A percentile compares a stretch with the other conserved stretches of the same genome.
Evolutionary conservation across 2,797 vertebrate species (phyloP).

Genomic region (Yasuhikotakia modesta): DNA sequence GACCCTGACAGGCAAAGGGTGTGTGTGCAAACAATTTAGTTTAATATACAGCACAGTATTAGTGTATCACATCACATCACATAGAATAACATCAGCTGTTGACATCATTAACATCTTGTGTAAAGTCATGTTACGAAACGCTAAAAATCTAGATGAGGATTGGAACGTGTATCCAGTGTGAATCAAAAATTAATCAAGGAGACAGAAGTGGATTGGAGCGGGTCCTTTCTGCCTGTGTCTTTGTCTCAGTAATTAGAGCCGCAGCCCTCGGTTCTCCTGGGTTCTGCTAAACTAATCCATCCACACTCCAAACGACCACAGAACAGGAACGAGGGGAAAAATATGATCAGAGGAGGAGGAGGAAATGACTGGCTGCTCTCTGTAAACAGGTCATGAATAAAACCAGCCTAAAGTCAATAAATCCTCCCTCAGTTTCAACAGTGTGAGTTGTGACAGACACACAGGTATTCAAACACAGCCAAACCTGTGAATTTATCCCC

Average conservation of each 20-base stretch:
- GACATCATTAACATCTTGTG: neutral
- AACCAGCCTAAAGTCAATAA: constrained; percentile 30
- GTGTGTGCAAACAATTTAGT: constrained; percentile 16
- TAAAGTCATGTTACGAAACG: neutral
- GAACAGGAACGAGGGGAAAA: neutral
- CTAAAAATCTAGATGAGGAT: neutral
- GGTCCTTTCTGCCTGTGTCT: constrained; percentile 55
- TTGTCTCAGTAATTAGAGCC: constrained; percentile 68
- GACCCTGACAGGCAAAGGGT: constrained; percentile 21
- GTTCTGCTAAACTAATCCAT: constrained; percentile 55
- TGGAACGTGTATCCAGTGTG: neutral
- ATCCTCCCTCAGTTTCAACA: constrained; percentile 2
- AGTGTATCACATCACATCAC: neutral
- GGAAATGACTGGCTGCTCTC: constrained; percentile 5
- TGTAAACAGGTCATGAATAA: constrained; percentile 20
- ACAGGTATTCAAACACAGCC: neutral
- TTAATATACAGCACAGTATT: constrained; percentile 12
- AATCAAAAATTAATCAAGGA: constrained; percentile 3
- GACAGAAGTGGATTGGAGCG: constrained; percentile 33
- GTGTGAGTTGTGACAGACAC: neutral
- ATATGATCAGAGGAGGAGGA: neutral
- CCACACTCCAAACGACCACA: constrained; percentile 46
- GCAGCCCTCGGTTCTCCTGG: constrained; percentile 57
- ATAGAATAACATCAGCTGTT: neutral
- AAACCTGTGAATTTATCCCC: neutral